Evolutionary conservation across 1,140 invertebrate genomes (phyloP).

Genomic region (Trachymyrmex cornetzi): DNA sequence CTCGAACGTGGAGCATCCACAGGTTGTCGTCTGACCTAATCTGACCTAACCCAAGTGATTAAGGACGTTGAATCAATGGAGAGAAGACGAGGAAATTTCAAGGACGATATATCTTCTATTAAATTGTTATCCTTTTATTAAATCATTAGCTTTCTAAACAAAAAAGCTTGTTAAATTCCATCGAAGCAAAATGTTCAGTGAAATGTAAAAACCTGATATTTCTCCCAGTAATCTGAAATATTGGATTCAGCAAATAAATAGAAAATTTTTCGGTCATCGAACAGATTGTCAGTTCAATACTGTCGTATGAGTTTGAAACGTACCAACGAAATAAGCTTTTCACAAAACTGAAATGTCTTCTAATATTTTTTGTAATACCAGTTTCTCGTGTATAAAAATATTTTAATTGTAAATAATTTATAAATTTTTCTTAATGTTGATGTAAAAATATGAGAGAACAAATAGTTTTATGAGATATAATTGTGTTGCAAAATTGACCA

Average conservation of each 20-base stretch:
- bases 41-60: slow-evolving; percentile 58
- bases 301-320: background rate
- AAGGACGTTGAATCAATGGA: slow-evolving; percentile 54
- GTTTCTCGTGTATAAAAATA: background rate
- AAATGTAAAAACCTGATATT: background rate
- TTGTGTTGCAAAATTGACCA: background rate
- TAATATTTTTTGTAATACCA: background rate
- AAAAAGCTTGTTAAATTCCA: background rate
- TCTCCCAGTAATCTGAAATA: slow-evolving; percentile 26
- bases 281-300: background rate
- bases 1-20: slow-evolving; percentile 63
- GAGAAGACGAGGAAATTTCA: background rate
- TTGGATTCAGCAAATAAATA: slow-evolving; percentile 22
- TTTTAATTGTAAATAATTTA: background rate
- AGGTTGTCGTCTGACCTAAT: slow-evolving; percentile 66
- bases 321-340: background rate
- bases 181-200: background rate
- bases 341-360: background rate
- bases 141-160: background rate
- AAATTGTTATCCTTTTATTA: slow-evolving; percentile 35
- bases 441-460: background rate
- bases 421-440: background rate
- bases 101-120: slow-evolving; percentile 10
- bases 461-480: background rate
- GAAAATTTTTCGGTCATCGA: slow-evolving; percentile 25